These are phyloP conservation scores for Vespertilio murinus DNA, from an alignment of 2,797 vertebrate genomes.

Conservation along the genomic window DNA sequence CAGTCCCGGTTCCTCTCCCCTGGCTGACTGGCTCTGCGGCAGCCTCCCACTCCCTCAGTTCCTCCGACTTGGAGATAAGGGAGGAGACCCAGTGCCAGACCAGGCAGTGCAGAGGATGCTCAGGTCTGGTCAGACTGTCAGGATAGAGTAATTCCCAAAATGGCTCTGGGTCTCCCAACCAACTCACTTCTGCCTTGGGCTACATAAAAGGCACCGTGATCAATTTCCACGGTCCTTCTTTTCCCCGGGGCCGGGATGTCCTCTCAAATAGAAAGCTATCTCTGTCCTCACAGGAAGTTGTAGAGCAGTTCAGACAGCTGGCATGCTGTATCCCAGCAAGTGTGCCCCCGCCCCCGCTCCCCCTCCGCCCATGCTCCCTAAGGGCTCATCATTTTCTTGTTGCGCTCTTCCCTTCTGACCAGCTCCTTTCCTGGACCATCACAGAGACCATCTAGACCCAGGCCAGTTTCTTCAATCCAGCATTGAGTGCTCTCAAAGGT, in stretches of 20 bases:
- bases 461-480: not conserved
- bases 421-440: not conserved
- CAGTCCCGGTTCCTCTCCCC: not conserved
- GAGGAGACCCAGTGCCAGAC: not conserved
- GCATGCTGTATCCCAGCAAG: not conserved
- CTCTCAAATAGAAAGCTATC: not conserved
- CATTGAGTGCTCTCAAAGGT: not conserved
- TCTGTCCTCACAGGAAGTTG: not conserved
- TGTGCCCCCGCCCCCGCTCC: not conserved
- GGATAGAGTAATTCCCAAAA: not conserved
- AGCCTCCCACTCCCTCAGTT: not conserved
- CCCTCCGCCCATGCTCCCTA: not conserved
- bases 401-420: not conserved
- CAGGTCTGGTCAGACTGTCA: not conserved
- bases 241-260: not conserved
- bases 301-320: not conserved
- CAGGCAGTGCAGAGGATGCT: not conserved
- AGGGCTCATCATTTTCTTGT: not conserved
- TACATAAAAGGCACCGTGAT: not conserved
- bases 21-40: not conserved
- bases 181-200: not conserved
- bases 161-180: not conserved
- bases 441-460: not conserved
- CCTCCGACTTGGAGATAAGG: not conserved
- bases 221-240: not conserved